Percentiles rank a stretch among this genome's conserved stretches.
phyloP scores from a whole-genome alignment of 2,888 invertebrate genomes.

The Parnassius orleans region DNA sequence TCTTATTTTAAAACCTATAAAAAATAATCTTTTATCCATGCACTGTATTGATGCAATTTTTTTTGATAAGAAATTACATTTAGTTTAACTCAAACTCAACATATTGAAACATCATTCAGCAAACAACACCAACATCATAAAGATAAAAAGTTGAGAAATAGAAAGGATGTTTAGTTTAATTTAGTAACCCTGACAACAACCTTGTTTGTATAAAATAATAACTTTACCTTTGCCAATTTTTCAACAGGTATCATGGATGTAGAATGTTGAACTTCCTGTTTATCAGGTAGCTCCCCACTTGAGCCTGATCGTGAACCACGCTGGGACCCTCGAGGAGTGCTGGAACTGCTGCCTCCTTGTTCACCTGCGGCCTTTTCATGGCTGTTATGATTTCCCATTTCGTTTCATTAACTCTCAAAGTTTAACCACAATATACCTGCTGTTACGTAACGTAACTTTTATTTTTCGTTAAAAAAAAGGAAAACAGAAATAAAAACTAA shows the following conservation, averaged over 20 bases:
- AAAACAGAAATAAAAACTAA: neutral
- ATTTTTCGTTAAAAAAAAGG: neutral
- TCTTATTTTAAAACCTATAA: too few species aligned
- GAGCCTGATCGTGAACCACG: slow-evolving; percentile 81
- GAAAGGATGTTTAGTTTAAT: too few species aligned
- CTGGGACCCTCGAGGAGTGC: slow-evolving; percentile 67
- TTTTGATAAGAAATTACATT: too few species aligned
- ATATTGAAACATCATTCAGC: too few species aligned
- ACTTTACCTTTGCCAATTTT: slow-evolving; percentile 85
- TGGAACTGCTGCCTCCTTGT: slow-evolving; percentile 60
- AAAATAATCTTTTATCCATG: too few species aligned
- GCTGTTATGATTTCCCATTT: slow-evolving; percentile 68
- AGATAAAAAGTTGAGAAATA: too few species aligned
- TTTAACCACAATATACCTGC: neutral
- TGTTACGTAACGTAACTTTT: neutral
- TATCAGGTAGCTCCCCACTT: slow-evolving; percentile 84
- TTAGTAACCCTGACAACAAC: slow-evolving; percentile 39
- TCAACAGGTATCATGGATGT: slow-evolving; percentile 87
- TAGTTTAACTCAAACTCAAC: too few species aligned
- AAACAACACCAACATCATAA: too few species aligned
- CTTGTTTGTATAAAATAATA: slow-evolving; percentile 31
- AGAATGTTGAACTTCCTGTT: slow-evolving; percentile 65
- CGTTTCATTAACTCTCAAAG: neutral
- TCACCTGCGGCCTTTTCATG: slow-evolving; percentile 55
- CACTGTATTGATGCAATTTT: too few species aligned